Percentiles rank a stretch among this genome's conserved stretches.
phyloP scores from a whole-genome alignment of 2,797 vertebrate species.

The Zalophus californianus region DNA sequence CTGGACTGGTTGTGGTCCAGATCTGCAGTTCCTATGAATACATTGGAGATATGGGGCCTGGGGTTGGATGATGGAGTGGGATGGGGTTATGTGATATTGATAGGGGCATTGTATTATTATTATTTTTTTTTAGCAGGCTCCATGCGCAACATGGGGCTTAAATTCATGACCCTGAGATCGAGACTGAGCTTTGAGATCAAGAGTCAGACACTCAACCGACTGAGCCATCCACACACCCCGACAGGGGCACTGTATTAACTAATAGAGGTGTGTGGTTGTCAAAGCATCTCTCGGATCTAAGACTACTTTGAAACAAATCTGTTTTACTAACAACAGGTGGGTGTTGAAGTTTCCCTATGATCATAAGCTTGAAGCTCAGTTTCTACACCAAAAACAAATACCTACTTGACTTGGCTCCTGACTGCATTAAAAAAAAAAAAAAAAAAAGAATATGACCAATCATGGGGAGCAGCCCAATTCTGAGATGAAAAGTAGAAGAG shows the following conservation, averaged over 20 bases:
- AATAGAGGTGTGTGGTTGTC: background rate
- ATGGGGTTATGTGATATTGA: rapidly evolving
- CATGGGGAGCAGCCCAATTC: background rate
- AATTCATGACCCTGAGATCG: background rate
- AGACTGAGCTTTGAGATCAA: background rate
- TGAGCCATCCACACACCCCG: background rate
- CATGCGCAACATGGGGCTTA: background rate
- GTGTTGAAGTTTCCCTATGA: background rate
- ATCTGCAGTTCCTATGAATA: background rate
- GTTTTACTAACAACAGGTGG: background rate
- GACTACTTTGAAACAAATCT: background rate
- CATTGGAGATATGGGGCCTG: background rate
- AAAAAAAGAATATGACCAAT: background rate
- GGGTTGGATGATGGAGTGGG: background rate
- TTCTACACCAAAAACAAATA: background rate
- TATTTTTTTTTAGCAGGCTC: background rate
- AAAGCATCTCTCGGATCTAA: slow-evolving; percentile 27
- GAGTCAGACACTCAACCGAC: background rate
- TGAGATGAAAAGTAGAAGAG: background rate
- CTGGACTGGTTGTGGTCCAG: background rate
- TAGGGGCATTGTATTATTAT: background rate
- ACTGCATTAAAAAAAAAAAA: slow-evolving; percentile 6
- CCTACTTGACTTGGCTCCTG: background rate
- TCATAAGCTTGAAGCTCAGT: background rate
- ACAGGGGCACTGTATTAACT: background rate